These are phyloP conservation scores for Sphinx pinastri DNA, from an alignment of 2,888 invertebrate species.

Conservation along the genomic window DNA sequence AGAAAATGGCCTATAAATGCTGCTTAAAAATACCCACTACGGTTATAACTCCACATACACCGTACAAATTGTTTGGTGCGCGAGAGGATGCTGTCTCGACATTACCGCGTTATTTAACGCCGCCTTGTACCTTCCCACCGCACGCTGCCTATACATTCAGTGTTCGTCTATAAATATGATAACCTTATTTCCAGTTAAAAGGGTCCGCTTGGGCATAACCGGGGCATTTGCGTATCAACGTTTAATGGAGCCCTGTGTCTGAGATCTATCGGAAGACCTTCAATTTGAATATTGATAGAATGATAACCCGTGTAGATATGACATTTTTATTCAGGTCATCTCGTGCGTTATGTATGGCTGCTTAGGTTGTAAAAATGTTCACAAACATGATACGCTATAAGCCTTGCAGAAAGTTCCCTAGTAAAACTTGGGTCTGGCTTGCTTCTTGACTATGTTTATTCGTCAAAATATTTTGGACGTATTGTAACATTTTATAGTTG, in stretches of 20 bases:
- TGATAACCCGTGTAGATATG: constrained; percentile 54
- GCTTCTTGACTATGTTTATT: constrained; percentile 5
- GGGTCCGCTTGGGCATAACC: constrained; percentile 74
- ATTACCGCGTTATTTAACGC: neutral
- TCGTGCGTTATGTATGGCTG: constrained; percentile 50
- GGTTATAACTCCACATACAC: constrained; percentile 10
- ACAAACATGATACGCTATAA: constrained; percentile 23
- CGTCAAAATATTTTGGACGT: neutral
- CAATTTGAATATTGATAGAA: constrained; percentile 79
- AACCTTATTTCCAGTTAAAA: constrained; percentile 81
- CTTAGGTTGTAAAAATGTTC: constrained; percentile 38
- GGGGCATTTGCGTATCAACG: constrained; percentile 75
- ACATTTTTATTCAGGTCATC: constrained; percentile 59
- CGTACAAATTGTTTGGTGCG: constrained; percentile 11
- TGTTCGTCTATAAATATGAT: constrained; percentile 72
- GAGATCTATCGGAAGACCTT: constrained; percentile 69
- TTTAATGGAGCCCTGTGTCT: constrained; percentile 75
- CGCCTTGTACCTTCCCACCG: neutral
- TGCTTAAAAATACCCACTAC: constrained; percentile 8
- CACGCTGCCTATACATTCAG: neutral
- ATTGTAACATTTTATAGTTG: constrained; percentile 8
- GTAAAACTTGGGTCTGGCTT: constrained; percentile 18
- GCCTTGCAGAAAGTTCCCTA: constrained; percentile 25
- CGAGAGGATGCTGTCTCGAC: neutral
- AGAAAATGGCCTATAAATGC: constrained; percentile 8